phyloP scores from a whole-genome alignment of 1,140 invertebrate genomes.

The Lethocerus indicus region DNA sequence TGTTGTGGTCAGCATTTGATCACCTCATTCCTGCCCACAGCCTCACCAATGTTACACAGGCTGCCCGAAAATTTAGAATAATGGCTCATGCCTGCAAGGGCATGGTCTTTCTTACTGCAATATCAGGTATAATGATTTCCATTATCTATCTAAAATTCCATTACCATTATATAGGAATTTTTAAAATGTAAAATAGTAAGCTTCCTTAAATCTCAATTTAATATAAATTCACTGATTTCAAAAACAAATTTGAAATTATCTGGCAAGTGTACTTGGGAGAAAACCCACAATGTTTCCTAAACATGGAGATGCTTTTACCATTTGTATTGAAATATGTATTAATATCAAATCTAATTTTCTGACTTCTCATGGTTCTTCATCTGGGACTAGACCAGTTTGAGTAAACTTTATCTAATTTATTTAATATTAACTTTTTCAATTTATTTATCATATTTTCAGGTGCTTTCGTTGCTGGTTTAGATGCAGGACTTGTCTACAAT shows the following conservation, averaged over 20 bases:
- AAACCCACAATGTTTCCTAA: no score
- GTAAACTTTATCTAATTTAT: background rate
- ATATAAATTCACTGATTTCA: no score
- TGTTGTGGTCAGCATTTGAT: conserved; percentile 56
- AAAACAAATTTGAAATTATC: no score
- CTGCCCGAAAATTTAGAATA: conserved; percentile 30
- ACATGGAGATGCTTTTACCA: no score
- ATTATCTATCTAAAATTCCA: no score
- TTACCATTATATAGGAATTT: no score
- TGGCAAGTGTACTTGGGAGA: no score
- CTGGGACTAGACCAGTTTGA: background rate
- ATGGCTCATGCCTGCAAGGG: conserved; percentile 67
- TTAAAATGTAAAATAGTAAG: no score
- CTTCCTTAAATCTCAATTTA: no score
- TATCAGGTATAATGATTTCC: conserved; percentile 69
- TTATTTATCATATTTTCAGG: conserved; percentile 33
- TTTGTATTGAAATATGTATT: no score
- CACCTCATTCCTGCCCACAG: conserved; percentile 46
- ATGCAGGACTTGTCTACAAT: conserved; percentile 96
- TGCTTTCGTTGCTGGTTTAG: conserved; percentile 94
- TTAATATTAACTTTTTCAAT: background rate
- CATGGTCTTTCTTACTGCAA: conserved; percentile 76
- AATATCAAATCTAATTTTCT: no score
- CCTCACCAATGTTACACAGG: conserved; percentile 24
- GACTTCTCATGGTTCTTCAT: background rate